Evolutionary conservation across 2,888 invertebrate genomes (phyloP).

Genomic region (Drosophila nr. perissopoda): DNA sequence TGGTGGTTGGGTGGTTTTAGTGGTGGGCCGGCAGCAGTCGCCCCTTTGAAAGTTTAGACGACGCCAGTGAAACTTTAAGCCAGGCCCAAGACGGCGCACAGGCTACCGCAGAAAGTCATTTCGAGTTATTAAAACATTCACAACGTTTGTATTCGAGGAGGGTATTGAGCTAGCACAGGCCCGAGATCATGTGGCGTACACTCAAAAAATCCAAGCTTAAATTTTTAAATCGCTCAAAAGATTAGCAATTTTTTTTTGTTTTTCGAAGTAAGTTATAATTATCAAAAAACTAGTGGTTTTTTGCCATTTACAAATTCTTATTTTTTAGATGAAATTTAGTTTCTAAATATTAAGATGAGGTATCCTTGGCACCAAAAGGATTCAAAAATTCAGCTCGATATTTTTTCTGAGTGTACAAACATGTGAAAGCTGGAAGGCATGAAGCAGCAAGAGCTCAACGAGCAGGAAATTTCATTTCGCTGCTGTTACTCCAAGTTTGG

Average conservation of each 20-base stretch:
- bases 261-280: neutral
- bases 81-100: slow-evolving; percentile 35
- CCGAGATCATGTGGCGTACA: slow-evolving; percentile 41
- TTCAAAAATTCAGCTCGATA: neutral
- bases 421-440: slow-evolving; percentile 63
- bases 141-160: slow-evolving; percentile 75
- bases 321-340: neutral
- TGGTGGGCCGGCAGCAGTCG: neutral
- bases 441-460: slow-evolving; percentile 64
- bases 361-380: neutral
- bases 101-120: slow-evolving; percentile 76
- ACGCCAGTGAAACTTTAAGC: slow-evolving; percentile 50
- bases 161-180: slow-evolving; percentile 36
- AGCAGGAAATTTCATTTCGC: slow-evolving; percentile 79
- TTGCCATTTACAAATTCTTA: neutral
- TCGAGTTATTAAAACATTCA: slow-evolving; percentile 82
- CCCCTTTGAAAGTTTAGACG: slow-evolving; percentile 67
- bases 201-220: neutral
- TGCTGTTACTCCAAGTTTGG: slow-evolving; percentile 50
- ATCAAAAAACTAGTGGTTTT: neutral
- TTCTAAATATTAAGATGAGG: neutral
- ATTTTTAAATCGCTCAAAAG: neutral
- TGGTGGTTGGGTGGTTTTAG: neutral
- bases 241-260: neutral
- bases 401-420: slow-evolving; percentile 52